Percentiles rank a stretch among this genome's conserved stretches.
Conservation (phyloP, 2,113 vertebrate genomes). For the Tympanuchus pallidicinctus region DNA sequence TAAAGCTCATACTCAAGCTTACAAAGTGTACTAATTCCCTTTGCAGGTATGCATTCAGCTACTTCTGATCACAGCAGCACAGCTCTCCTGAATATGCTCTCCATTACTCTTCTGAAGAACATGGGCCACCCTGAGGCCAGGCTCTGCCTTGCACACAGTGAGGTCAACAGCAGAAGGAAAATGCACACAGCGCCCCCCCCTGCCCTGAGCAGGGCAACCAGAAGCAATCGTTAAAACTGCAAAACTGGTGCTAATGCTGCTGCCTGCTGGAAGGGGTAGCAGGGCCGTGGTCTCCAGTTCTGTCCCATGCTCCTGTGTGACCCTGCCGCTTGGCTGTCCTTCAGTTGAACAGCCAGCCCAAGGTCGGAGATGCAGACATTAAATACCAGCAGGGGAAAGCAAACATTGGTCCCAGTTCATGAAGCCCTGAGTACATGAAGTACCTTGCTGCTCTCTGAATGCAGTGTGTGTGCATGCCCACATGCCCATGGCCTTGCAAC, state of each 20-base stretch:
- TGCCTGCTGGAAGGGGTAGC: neutral
- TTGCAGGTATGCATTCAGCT: neutral
- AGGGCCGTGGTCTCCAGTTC: neutral
- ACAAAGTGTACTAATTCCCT: neutral
- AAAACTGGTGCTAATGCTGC: neutral
- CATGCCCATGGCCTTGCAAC: neutral
- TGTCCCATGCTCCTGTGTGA: conserved; percentile 63
- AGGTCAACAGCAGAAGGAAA: neutral
- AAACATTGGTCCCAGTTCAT: conserved; percentile 56
- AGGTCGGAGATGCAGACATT: conserved; percentile 87
- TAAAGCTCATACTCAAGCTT: neutral
- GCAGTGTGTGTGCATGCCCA: neutral
- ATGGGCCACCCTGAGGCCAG: neutral
- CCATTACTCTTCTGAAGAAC: neutral
- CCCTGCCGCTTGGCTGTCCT: conserved; percentile 79
- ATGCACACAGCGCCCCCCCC: neutral
- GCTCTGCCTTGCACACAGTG: neutral
- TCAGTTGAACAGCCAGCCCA: conserved; percentile 83
- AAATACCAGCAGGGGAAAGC: conserved; percentile 64
- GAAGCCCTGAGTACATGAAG: neutral
- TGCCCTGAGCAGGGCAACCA: rapidly evolving
- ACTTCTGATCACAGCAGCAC: neutral
- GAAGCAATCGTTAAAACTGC: neutral
- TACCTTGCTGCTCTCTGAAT: neutral
- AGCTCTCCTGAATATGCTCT: neutral